phyloP scores from a whole-genome alignment of 37 sponge, comb jelly and placozoan species.

The Beroe forskalii region DNA sequence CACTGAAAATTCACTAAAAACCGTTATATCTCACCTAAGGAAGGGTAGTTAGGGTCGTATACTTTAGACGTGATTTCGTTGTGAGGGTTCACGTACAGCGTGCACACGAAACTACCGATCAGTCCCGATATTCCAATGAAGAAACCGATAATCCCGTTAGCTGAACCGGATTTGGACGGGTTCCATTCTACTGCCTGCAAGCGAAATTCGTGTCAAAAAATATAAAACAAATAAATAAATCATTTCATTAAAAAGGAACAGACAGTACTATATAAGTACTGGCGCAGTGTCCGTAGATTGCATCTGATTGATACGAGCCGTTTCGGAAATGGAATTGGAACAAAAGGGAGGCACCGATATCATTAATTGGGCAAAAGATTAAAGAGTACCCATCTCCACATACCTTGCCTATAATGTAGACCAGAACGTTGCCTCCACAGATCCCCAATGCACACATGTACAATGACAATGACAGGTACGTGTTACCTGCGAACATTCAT shows the following conservation, averaged over 20 bases:
- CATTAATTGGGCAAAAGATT: too few species aligned
- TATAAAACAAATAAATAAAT: too few species aligned
- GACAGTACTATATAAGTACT: too few species aligned
- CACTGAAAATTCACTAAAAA: too few species aligned
- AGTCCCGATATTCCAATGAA: constrained; percentile 49
- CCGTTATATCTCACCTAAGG: constrained; percentile 25
- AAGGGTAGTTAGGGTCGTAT: constrained; percentile 1
- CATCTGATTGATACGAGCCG: too few species aligned
- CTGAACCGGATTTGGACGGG: constrained; percentile 53
- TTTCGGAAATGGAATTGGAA: too few species aligned
- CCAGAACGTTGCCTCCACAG: constrained; percentile 53
- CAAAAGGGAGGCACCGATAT: too few species aligned
- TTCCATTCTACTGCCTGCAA: constrained; percentile 54
- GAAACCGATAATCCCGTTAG: constrained; percentile 62
- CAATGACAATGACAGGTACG: constrained; percentile 14
- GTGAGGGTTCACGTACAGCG: constrained; percentile 33
- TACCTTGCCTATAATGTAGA: constrained; percentile 52
- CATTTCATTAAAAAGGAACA: too few species aligned
- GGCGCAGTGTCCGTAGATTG: too few species aligned
- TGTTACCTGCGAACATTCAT: background rate
- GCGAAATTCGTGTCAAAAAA: too few species aligned
- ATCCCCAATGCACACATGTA: constrained; percentile 48
- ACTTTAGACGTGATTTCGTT: background rate
- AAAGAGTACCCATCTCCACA: too few species aligned
- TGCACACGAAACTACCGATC: constrained; percentile 44